phyloP scores from a whole-genome alignment of 2,113 vertebrate species.

The Pituophis catenifer region DNA sequence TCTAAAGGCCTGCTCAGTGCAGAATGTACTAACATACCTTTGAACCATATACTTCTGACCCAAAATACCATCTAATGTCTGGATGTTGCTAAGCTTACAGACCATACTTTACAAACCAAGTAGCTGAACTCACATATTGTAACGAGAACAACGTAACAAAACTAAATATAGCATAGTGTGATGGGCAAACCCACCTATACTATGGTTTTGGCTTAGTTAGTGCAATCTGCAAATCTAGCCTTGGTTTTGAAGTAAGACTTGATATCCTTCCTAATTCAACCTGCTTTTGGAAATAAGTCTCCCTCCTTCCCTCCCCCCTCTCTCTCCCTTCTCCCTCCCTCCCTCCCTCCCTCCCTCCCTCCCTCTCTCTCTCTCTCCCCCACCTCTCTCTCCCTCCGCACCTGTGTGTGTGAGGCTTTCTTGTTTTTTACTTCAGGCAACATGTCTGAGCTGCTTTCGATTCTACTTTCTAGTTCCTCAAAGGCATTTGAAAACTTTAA shows the following conservation, averaged over 20 bases:
- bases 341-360: no score
- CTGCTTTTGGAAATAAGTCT: not conserved
- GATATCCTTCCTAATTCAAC: not conserved
- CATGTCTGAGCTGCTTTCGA: not conserved
- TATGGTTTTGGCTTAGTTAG: not conserved
- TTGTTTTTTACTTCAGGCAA: not conserved
- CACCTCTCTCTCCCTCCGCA: no score
- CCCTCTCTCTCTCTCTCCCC: accelerated
- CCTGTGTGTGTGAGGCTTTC: not conserved
- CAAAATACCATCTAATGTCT: not conserved
- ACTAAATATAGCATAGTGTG: not conserved
- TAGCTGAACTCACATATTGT: not conserved
- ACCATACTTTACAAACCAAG: not conserved
- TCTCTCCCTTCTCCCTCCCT: no score
- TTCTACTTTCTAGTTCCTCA: not conserved
- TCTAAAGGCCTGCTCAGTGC: not conserved
- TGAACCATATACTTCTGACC: not conserved
- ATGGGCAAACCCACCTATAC: not conserved
- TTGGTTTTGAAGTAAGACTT: not conserved
- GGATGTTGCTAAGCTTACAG: not conserved
- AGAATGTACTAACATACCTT: not conserved
- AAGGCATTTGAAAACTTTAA: not conserved
- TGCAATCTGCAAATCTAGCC: not conserved
- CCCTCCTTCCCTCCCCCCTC: not conserved
- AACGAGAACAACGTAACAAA: not conserved